These are phyloP conservation scores for Ectobius pallidus DNA, from an alignment of 2,888 invertebrate genomes.

Conservation along the genomic window DNA sequence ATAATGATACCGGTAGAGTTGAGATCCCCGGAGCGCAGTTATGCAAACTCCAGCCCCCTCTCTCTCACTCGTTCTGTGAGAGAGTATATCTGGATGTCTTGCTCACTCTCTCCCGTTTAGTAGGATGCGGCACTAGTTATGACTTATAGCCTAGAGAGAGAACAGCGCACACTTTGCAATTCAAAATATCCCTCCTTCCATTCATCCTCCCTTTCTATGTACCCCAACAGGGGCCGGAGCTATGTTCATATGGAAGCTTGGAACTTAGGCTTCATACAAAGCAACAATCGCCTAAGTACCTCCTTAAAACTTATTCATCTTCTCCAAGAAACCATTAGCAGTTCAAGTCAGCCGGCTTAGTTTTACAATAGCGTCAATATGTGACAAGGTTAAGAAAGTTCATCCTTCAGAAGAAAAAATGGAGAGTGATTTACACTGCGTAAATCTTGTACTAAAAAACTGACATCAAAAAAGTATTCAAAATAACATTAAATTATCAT, in stretches of 20 bases:
- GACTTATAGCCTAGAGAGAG: slow-evolving; percentile 28
- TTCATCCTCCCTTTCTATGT: not conserved
- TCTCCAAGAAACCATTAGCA: not conserved
- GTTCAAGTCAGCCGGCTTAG: too few relatives aligned
- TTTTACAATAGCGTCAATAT: too few relatives aligned
- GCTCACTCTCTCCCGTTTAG: not conserved
- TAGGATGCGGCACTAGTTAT: slow-evolving; percentile 20
- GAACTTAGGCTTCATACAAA: not conserved
- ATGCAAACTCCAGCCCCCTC: slow-evolving; percentile 1
- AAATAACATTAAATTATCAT: too few relatives aligned
- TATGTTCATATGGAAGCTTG: not conserved
- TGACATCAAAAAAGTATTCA: too few relatives aligned
- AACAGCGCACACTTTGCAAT: slow-evolving; percentile 27
- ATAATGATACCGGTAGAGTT: too few relatives aligned
- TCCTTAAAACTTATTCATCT: not conserved
- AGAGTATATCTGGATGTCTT: not conserved
- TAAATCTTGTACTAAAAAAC: too few relatives aligned
- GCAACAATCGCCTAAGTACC: not conserved
- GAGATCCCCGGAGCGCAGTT: slow-evolving; percentile 26
- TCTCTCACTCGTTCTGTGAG: too few relatives aligned
- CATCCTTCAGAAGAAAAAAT: too few relatives aligned
- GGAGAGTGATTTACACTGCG: too few relatives aligned
- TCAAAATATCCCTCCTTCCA: slow-evolving; percentile 9
- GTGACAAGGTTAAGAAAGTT: too few relatives aligned
- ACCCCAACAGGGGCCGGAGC: not conserved